These are phyloP conservation scores for Augochlora pura DNA, from an alignment of 1,140 invertebrate genomes.

Conservation along the genomic window DNA sequence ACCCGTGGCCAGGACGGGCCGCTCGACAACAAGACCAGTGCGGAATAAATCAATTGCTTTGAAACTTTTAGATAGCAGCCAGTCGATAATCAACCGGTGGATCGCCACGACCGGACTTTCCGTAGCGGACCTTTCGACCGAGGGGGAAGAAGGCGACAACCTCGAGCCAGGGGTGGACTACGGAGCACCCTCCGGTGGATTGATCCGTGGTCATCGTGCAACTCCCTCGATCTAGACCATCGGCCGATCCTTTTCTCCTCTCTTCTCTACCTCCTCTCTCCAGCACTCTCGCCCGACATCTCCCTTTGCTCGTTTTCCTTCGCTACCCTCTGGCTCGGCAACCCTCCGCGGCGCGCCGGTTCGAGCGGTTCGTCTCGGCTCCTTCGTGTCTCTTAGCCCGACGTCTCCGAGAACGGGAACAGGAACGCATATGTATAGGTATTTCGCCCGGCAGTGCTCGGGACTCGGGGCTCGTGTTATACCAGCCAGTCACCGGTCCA, in stretches of 20 bases:
- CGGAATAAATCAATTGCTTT: conserved; percentile 28
- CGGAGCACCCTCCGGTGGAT: conserved; percentile 57
- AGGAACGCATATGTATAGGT: neutral
- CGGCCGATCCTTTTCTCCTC: neutral
- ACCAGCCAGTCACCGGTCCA: conserved; percentile 66
- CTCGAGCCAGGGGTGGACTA: conserved; percentile 51
- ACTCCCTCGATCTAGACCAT: conserved; percentile 42
- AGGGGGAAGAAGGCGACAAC: conserved; percentile 7
- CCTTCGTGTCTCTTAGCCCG: neutral
- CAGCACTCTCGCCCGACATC: conserved; percentile 35
- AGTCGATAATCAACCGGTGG: conserved; percentile 68
- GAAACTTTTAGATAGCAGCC: conserved; percentile 23
- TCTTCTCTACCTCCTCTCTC: neutral
- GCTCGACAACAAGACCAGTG: neutral
- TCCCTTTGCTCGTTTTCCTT: conserved; percentile 17
- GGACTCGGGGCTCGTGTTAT: conserved; percentile 34
- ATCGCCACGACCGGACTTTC: conserved; percentile 38
- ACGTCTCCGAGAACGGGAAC: conserved; percentile 3
- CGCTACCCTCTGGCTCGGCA: conserved; percentile 32
- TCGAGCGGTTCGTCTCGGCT: conserved; percentile 12
- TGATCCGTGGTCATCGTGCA: conserved; percentile 68
- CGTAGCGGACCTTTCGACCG: conserved; percentile 26
- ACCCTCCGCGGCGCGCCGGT: neutral
- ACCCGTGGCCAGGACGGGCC: neutral
- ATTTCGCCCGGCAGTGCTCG: conserved; percentile 9